Percentiles rank a stretch among this genome's conserved stretches.
phyloP scores from a whole-genome alignment of 2,113 vertebrate species.

The Callionymus lyra region DNA sequence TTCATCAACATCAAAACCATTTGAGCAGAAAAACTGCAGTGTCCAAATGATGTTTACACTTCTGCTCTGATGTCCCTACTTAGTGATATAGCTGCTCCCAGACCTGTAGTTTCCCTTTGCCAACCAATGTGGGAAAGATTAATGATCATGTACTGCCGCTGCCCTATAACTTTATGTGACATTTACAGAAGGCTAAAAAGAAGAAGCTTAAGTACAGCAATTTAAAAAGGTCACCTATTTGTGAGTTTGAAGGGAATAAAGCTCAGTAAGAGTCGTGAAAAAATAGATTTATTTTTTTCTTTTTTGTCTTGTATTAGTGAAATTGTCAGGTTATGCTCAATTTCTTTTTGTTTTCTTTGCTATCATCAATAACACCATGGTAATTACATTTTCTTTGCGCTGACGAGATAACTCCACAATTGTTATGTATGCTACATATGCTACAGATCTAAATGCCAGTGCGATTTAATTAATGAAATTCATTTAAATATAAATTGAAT shows the following conservation, averaged over 20 bases:
- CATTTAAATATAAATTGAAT: no score
- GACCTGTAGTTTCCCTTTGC: constrained; percentile 38
- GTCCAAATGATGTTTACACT: constrained; percentile 75
- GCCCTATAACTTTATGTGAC: constrained; percentile 60
- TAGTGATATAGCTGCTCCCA: constrained; percentile 65
- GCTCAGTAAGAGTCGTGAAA: constrained; percentile 11
- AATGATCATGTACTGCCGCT: constrained; percentile 55
- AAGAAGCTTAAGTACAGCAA: constrained; percentile 43
- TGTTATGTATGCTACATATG: no score
- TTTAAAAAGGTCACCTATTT: constrained; percentile 54
- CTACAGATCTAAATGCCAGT: no score
- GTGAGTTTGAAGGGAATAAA: constrained; percentile 27
- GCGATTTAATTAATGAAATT: no score
- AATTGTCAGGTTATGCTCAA: no score
- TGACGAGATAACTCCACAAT: no score
- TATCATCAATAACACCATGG: no score
- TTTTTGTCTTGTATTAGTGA: no score
- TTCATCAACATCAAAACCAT: constrained; percentile 77
- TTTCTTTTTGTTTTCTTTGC: no score
- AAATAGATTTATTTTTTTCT: neutral
- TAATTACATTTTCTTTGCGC: no score
- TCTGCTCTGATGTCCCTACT: constrained; percentile 67
- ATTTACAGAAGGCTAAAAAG: constrained; percentile 59
- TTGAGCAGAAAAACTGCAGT: constrained; percentile 73
- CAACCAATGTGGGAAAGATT: constrained; percentile 44